Evolutionary conservation across 2,113 vertebrate genomes (phyloP).

Genomic region (Nycticorax nycticorax): DNA sequence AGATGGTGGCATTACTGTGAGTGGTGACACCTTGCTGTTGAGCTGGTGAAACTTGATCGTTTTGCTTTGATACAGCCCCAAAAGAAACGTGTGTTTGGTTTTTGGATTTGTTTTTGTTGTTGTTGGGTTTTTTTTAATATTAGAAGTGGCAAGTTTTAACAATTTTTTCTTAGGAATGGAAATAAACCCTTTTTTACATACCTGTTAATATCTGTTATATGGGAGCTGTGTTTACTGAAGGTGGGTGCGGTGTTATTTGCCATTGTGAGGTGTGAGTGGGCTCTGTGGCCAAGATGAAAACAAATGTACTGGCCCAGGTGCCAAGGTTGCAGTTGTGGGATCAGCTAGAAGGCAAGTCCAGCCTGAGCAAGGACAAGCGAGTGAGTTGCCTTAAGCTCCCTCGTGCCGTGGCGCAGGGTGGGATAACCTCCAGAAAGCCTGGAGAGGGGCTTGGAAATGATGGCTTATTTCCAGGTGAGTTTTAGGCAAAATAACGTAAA

Average conservation of each 20-base stretch:
- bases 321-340: neutral
- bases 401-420: neutral
- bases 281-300: rapidly evolving
- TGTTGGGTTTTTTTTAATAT: neutral
- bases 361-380: rapidly evolving
- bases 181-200: neutral
- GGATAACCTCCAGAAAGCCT: neutral
- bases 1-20: neutral
- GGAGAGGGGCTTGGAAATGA: neutral
- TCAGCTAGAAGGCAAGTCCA: neutral
- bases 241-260: neutral
- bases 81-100: neutral
- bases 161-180: neutral
- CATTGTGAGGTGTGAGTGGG: rapidly evolving
- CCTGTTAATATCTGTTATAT: too few relatives aligned
- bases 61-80: neutral
- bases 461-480: neutral
- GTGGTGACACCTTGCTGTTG: neutral
- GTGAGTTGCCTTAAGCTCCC: neutral
- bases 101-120: neutral
- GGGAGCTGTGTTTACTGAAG: neutral
- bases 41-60: neutral
- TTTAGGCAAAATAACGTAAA: neutral
- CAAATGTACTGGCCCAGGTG: neutral
- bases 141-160: neutral